Percentiles rank a stretch among this genome's conserved stretches.
Evolutionary conservation across 2,113 vertebrate species (phyloP).

Genomic region (Corythoichthys haematopterus): DNA sequence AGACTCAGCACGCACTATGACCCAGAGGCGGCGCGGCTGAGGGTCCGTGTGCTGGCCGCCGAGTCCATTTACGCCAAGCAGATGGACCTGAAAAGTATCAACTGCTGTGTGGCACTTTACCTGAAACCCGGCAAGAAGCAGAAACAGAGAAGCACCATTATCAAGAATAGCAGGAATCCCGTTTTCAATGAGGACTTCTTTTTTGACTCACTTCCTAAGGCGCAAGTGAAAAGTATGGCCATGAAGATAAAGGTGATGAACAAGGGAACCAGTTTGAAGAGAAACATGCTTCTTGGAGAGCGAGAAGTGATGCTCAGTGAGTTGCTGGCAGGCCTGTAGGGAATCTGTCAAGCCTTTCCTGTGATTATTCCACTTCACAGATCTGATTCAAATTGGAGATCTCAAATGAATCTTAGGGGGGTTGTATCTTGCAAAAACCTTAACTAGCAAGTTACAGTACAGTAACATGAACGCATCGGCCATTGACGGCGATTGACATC

Average conservation of each 20-base stretch:
- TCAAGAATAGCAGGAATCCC: slow-evolving; percentile 93
- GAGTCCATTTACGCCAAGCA: slow-evolving; percentile 86
- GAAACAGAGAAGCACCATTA: slow-evolving; percentile 93
- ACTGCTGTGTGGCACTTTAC: slow-evolving; percentile 91
- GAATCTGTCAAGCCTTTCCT: slow-evolving; percentile 34
- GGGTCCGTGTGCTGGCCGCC: slow-evolving; percentile 79
- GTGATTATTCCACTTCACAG: slow-evolving; percentile 10
- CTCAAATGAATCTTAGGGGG: slow-evolving; percentile 20
- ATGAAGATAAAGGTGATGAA: slow-evolving; percentile 96
- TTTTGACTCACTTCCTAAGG: slow-evolving; percentile 83
- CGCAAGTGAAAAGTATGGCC: slow-evolving; percentile 81
- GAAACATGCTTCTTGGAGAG: slow-evolving; percentile 88
- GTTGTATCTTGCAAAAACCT: neutral
- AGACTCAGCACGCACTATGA: slow-evolving; percentile 85
- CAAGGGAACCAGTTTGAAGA: slow-evolving; percentile 91
- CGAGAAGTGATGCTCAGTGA: slow-evolving; percentile 83
- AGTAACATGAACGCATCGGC: neutral
- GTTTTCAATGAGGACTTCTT: slow-evolving; percentile 98
- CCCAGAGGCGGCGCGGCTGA: slow-evolving; percentile 76
- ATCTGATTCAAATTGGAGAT: slow-evolving; percentile 22
- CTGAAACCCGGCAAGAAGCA: slow-evolving; percentile 94
- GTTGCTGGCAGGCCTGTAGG: slow-evolving; percentile 75
- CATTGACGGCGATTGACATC: no score
- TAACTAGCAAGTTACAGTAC: slow-evolving; percentile 1
- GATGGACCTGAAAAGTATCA: slow-evolving; percentile 84